These are phyloP conservation scores for Panthera tigris DNA, from an alignment of 2,113 vertebrate genomes.

Conservation along the genomic window DNA sequence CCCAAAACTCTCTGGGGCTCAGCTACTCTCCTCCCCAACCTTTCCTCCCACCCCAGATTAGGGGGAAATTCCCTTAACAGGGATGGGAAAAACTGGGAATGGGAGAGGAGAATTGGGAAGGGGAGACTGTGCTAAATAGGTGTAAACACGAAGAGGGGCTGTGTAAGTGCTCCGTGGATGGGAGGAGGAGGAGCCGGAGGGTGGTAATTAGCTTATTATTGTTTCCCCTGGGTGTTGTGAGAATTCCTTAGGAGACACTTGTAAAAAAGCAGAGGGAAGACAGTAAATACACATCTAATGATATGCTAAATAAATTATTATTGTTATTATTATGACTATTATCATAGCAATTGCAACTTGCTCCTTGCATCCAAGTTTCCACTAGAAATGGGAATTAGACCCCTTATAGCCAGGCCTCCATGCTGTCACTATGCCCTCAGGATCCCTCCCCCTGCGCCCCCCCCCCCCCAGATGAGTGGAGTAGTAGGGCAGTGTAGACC, in stretches of 20 bases:
- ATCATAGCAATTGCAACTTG: slow-evolving; percentile 74
- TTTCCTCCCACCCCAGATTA: background rate
- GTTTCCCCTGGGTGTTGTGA: slow-evolving; percentile 79
- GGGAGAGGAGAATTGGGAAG: background rate
- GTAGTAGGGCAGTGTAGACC: slow-evolving; percentile 37
- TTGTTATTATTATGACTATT: slow-evolving; percentile 81
- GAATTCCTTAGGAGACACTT: slow-evolving; percentile 77
- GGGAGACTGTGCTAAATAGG: background rate
- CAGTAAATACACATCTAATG: slow-evolving; percentile 81
- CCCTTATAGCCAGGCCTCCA: slow-evolving; percentile 36
- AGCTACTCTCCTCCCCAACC: background rate
- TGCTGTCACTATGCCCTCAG: slow-evolving; percentile 30
- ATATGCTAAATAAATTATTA: slow-evolving; percentile 84
- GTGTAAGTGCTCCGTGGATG: background rate
- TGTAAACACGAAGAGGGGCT: slow-evolving; percentile 19
- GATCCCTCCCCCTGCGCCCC: background rate
- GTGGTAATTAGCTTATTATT: slow-evolving; percentile 76
- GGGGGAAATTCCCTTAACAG: background rate
- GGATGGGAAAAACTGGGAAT: background rate
- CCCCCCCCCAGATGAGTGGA: slow-evolving; percentile 43
- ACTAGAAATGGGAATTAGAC: slow-evolving; percentile 66
- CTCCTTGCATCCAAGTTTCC: slow-evolving; percentile 64
- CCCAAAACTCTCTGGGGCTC: background rate
- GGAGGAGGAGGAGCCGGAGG: slow-evolving; percentile 48
- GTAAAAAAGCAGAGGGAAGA: slow-evolving; percentile 70